These are phyloP conservation scores for Lordiphosa stackelbergi DNA, from an alignment of 1,140 invertebrate species.

Conservation along the genomic window DNA sequence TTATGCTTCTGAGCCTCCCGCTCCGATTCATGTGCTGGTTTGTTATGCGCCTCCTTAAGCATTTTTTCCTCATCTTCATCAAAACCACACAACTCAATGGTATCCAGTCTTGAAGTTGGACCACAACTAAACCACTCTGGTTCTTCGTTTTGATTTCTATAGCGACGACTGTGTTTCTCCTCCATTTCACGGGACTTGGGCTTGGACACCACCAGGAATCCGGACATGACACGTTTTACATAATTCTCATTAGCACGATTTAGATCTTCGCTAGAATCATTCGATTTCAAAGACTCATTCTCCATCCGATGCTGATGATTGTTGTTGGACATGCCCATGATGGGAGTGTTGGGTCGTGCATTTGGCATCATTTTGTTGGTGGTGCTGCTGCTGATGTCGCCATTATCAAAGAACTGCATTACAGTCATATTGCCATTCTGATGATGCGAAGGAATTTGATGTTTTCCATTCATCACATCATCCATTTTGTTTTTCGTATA, in stretches of 20 bases:
- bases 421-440: slow-evolving; percentile 40
- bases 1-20: slow-evolving; percentile 43
- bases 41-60: slow-evolving; percentile 30
- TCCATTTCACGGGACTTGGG: slow-evolving; percentile 59
- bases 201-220: slow-evolving; percentile 70
- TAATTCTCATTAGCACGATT: slow-evolving; percentile 67
- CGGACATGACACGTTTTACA: slow-evolving; percentile 70
- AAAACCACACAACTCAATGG: slow-evolving; percentile 71
- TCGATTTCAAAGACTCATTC: slow-evolving; percentile 50
- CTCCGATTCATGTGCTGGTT: slow-evolving; percentile 13
- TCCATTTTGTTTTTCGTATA: slow-evolving; percentile 42
- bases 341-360: slow-evolving; percentile 50
- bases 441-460: slow-evolving; percentile 22
- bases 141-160: slow-evolving; percentile 65
- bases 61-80: slow-evolving; percentile 64
- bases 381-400: slow-evolving; percentile 35
- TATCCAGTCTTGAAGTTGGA: slow-evolving; percentile 68
- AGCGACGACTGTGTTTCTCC: slow-evolving; percentile 57
- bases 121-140: slow-evolving; percentile 75
- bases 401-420: slow-evolving; percentile 56
- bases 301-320: slow-evolving; percentile 40
- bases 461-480: slow-evolving; percentile 20
- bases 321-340: slow-evolving; percentile 52
- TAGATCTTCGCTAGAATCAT: slow-evolving; percentile 55
- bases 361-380: slow-evolving; percentile 23